Evolutionary conservation across 2,797 vertebrate species (phyloP).

Genomic region (Chrysolophus pictus): DNA sequence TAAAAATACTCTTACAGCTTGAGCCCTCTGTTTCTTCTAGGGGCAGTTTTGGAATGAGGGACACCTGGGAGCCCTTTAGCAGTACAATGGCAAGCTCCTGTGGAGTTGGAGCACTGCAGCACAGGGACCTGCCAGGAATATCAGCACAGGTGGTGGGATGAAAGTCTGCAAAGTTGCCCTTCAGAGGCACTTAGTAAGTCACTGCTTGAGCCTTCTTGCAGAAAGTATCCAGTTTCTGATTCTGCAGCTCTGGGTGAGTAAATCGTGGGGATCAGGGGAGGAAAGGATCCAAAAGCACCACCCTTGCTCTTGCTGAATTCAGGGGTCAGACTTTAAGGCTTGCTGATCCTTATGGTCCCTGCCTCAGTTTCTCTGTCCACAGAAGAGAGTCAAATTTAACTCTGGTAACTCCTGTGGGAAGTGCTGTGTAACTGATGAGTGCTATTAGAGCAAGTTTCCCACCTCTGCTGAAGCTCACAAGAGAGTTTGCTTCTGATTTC

Average conservation of each 20-base stretch:
- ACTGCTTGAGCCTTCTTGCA: neutral
- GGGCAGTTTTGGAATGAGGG: rapidly evolving
- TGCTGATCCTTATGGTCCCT: neutral
- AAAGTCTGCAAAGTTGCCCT: neutral
- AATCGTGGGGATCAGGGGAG: neutral
- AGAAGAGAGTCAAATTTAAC: neutral
- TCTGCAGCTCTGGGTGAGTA: neutral
- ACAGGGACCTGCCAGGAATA: neutral
- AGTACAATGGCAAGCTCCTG: neutral
- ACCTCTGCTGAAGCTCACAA: neutral
- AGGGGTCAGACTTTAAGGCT: neutral
- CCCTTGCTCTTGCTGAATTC: neutral
- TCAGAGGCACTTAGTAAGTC: rapidly evolving
- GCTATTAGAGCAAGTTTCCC: neutral
- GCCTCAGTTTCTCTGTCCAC: neutral
- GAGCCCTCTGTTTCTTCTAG: neutral
- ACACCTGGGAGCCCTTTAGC: neutral
- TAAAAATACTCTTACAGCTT: neutral
- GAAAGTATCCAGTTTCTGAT: neutral
- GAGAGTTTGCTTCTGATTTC: neutral
- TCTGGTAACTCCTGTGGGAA: neutral
- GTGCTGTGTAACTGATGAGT: neutral
- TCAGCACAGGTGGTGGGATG: neutral
- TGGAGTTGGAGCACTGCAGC: rapidly evolving
- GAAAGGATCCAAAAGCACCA: neutral